Conservation (phyloP, 2,888 invertebrate species). For the Formica aserva region DNA sequence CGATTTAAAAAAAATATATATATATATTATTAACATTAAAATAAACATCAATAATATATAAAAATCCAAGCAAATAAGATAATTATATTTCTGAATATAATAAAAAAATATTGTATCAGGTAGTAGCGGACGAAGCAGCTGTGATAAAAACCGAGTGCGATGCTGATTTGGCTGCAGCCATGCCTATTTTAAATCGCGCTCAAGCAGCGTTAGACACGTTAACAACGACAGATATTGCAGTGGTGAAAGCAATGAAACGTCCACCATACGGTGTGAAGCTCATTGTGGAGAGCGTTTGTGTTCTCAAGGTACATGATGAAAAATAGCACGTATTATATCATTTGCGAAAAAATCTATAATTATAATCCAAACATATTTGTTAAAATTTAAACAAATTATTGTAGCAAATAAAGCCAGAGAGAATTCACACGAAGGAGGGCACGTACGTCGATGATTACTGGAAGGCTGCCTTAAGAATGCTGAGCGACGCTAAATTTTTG, state of each 20-base stretch:
- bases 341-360: background rate
- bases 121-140: slow-evolving; percentile 89
- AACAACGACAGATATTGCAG: slow-evolving; percentile 95
- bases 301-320: slow-evolving; percentile 89
- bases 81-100: background rate
- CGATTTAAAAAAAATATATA: background rate
- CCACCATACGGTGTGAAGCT: slow-evolving; percentile 96
- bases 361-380: background rate
- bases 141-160: slow-evolving; percentile 97
- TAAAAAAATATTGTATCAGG: slow-evolving; percentile 66
- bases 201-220: slow-evolving; percentile 95
- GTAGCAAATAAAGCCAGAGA: slow-evolving; percentile 95
- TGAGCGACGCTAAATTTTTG: slow-evolving; percentile 97
- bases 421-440: slow-evolving; percentile 93
- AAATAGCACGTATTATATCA: background rate
- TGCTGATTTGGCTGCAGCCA: slow-evolving; percentile 95
- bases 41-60: slow-evolving; percentile 1
- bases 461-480: slow-evolving; percentile 94
- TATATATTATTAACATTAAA: background rate
- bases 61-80: background rate
- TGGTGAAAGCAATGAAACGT: slow-evolving; percentile 98
- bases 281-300: slow-evolving; percentile 98
- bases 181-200: slow-evolving; percentile 96
- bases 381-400: slow-evolving; percentile 19
- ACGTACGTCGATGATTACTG: slow-evolving; percentile 97